A percentile compares a stretch with the other conserved stretches of the same genome.
Conservation (phyloP, 2,888 invertebrate species). For the Dasysyrphus albostriatus region DNA sequence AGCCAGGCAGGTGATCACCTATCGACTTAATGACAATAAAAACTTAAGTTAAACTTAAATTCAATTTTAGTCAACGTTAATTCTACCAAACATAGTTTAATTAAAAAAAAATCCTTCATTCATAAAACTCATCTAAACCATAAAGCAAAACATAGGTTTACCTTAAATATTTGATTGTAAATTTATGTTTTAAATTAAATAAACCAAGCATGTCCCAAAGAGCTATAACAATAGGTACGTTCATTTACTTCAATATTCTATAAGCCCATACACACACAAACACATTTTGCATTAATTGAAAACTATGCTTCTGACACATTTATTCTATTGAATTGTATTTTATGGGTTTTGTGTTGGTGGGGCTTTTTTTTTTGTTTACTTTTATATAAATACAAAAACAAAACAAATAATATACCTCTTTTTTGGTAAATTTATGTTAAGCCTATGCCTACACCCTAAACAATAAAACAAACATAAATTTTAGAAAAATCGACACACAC, state of each 20-base stretch:
- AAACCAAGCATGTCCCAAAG: not conserved
- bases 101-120: not conserved
- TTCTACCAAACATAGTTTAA: not conserved
- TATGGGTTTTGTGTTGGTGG: not conserved
- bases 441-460: not conserved
- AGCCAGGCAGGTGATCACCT: no score
- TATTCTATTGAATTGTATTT: constrained; percentile 11
- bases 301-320: constrained; percentile 17
- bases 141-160: not conserved
- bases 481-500: not conserved
- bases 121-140: not conserved
- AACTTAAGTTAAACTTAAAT: no score
- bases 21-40: no score
- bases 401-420: not conserved
- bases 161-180: not conserved
- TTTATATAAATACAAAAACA: not conserved
- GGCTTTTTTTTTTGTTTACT: no score
- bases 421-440: not conserved
- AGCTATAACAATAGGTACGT: not conserved
- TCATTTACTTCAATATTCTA: not conserved
- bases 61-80: no score
- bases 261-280: not conserved
- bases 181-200: not conserved
- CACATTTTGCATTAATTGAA: constrained; percentile 12
- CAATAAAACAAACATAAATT: not conserved